Evolutionary conservation across 2,113 vertebrate species (phyloP).

Genomic region (Petaurus breviceps): DNA sequence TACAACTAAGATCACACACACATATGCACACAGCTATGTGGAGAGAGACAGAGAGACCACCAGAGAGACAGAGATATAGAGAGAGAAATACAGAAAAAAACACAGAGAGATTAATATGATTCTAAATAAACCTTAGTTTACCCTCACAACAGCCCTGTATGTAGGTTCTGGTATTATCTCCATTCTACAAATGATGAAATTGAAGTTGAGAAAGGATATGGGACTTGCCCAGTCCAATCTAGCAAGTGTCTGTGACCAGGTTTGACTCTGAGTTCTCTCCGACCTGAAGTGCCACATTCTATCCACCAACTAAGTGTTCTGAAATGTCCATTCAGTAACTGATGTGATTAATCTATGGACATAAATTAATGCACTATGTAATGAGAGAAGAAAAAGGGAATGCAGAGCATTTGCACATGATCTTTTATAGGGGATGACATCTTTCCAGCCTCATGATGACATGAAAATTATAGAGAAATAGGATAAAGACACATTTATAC

Average conservation of each 20-base stretch:
- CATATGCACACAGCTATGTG: background rate
- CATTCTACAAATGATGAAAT: background rate
- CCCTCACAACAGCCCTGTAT: background rate
- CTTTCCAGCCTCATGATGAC: background rate
- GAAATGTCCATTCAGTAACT: background rate
- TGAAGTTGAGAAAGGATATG: background rate
- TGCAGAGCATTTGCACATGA: background rate
- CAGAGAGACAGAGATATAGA: background rate
- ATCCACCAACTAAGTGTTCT: background rate
- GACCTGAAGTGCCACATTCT: background rate
- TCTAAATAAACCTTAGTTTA: background rate
- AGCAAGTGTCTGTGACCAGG: background rate
- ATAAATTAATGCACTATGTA: background rate
- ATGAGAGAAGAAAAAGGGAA: background rate
- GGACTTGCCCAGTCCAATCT: background rate
- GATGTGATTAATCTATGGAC: background rate
- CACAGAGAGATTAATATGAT: no score
- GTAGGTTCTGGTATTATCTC: background rate
- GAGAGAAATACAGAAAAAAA: no score
- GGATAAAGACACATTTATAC: background rate
- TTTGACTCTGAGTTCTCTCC: background rate
- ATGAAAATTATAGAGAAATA: background rate
- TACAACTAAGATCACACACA: background rate
- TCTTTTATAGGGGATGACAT: background rate
- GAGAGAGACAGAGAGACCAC: no score